Evolutionary conservation across 2,797 vertebrate genomes (phyloP).

Genomic region (Spinus pinus): DNA sequence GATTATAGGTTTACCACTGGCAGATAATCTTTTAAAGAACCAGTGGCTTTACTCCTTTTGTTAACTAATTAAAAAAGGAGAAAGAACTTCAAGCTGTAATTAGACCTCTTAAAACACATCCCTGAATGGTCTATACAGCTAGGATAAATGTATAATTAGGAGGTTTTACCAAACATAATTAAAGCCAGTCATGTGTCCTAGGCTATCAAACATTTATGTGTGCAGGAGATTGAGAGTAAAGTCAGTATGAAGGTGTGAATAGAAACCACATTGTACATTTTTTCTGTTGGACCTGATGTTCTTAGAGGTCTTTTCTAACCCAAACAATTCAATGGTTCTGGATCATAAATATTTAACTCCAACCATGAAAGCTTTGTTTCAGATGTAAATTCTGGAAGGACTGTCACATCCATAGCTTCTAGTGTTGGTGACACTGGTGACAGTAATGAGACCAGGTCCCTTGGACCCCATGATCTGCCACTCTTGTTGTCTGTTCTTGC

Average conservation of each 20-base stretch:
- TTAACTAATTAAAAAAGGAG: conserved; percentile 43
- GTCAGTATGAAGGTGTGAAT: not conserved
- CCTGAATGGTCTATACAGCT: not conserved
- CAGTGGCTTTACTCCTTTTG: conserved; percentile 51
- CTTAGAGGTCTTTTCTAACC: not conserved
- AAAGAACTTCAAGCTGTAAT: conserved; percentile 18
- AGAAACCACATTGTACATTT: not conserved
- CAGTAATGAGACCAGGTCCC: not conserved
- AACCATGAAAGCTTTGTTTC: not conserved
- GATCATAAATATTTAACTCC: not conserved
- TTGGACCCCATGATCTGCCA: not conserved
- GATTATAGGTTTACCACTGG: conserved; percentile 59
- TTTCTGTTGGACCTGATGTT: not conserved
- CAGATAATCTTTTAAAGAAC: conserved; percentile 37
- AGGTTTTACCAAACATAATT: conserved; percentile 28
- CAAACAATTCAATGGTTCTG: not conserved
- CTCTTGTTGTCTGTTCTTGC: not conserved
- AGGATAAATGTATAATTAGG: conserved; percentile 18
- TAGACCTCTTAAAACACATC: conserved; percentile 25
- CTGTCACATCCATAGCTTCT: not conserved
- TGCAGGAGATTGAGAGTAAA: not conserved
- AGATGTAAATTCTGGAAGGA: not conserved
- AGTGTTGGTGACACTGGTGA: not conserved
- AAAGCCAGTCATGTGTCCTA: conserved; percentile 14
- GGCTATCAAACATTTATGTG: not conserved